Conservation (phyloP, 2,888 invertebrate species). For the Cephus pygmeus region DNA sequence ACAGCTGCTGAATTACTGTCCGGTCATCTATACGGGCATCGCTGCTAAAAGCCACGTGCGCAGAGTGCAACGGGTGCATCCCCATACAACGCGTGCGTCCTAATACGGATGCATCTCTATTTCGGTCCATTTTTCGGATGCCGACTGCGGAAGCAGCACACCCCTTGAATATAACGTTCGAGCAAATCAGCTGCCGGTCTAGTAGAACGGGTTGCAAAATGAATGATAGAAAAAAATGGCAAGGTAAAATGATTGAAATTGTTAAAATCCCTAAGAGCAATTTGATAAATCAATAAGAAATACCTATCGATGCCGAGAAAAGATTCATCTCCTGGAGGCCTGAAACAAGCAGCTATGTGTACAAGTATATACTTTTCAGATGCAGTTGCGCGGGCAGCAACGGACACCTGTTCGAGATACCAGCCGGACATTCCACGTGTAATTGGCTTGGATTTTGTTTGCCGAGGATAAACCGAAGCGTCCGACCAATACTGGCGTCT, state of each 20-base stretch:
- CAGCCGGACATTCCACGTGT: conserved; percentile 48
- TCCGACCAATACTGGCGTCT: conserved; percentile 38
- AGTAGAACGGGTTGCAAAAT: not conserved
- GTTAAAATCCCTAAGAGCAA: not conserved
- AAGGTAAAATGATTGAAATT: not conserved
- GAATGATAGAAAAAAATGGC: not conserved
- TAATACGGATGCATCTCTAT: not conserved
- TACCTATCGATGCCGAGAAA: not conserved
- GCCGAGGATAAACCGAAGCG: conserved; percentile 48
- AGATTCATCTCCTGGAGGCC: not conserved
- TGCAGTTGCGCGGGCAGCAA: not conserved
- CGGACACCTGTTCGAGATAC: conserved; percentile 16
- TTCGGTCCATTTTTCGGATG: not conserved
- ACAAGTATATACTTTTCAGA: not conserved
- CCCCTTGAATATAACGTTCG: not conserved
- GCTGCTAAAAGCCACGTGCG: conserved; percentile 33
- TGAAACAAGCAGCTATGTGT: not conserved
- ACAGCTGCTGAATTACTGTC: conserved; percentile 27
- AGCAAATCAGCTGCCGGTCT: not conserved
- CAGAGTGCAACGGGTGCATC: conserved; percentile 7
- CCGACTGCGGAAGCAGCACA: not conserved
- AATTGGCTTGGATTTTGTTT: conserved; percentile 58
- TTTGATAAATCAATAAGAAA: not conserved
- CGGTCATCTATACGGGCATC: conserved; percentile 31
- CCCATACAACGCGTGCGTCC: not conserved